Evolutionary conservation across 92 coral and sea anemone species (phyloP), one percentile per base, ranked within the genome.

Genomic region (Bergia puertoricense): DNA sequence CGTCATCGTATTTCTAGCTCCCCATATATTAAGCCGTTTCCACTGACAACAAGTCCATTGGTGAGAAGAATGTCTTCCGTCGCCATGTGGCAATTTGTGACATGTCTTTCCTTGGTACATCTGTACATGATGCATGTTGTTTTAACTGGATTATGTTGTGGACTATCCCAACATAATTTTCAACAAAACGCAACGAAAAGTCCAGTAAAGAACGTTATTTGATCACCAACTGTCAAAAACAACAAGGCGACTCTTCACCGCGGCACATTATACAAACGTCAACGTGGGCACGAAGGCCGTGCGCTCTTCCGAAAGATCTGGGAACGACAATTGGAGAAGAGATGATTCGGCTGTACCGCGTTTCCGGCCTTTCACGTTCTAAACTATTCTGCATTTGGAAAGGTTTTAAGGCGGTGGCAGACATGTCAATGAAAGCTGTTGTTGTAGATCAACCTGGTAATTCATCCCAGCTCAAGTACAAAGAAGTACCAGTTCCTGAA

Each of bases 361-460:
- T 18, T 2, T 10, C 48, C 5, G 36, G 13, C 23, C 54, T 6
- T 11, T 8, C 23, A 39, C 79, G 6, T 76, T 42, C 38, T 10
- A 2, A 76, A 9, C 51, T 41, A 4, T 76, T 76, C 16, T 42
- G 80, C 30, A 76, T 62, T 62, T 62, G 6, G 30, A 62, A 36
- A 18, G 23, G 46, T 11, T 76, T 76, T 18, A 13, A 16, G 80
- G 80, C 54, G 36, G n/a, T 45, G 1, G 77, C 59, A 84, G 85
- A 66, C 4, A 90, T 90, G 92, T 86, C 92, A 46, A 90, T 90
- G 92, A 90, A 90, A 86, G 92, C 92, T 22, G 77, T 90, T 43
- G 14, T 72, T 18, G 76, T 90, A 50, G 90, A 90, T 22, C 86
- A 90, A 57, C 88, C 82, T 41, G 92, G 92, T 30, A 87, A 86